phyloP scores from a whole-genome alignment of 2,113 vertebrate genomes.

The Macquaria australasica region DNA sequence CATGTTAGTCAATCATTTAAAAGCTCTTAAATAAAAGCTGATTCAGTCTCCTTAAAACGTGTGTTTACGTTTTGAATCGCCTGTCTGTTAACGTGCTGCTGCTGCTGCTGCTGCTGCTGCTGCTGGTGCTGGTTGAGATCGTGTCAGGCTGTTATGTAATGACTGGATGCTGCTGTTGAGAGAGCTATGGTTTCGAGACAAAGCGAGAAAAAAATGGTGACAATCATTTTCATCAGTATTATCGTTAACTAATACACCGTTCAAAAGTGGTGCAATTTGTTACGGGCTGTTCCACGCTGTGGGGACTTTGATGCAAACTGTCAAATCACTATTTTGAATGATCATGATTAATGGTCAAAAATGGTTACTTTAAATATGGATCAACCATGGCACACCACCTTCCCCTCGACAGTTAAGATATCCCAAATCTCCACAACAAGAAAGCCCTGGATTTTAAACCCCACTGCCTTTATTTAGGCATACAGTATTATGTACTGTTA shows the following conservation, averaged over 20 bases:
- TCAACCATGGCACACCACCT: neutral
- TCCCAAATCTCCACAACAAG: too few species aligned
- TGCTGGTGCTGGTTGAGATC: neutral
- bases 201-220: slow-evolving; percentile 25
- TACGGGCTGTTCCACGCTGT: too few species aligned
- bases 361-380: neutral
- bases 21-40: neutral
- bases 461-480: neutral
- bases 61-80: neutral
- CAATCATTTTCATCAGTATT: neutral
- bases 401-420: neutral
- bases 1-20: neutral
- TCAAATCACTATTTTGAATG: neutral
- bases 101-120: too few species aligned
- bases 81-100: neutral
- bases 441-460: too few species aligned
- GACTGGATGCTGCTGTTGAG: slow-evolving; percentile 27
- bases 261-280: too few species aligned
- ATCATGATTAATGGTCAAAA: neutral
- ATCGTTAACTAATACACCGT: neutral
- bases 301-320: neutral
- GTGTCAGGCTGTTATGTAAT: slow-evolving; percentile 36
- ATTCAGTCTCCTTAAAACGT: neutral
- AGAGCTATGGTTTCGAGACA: slow-evolving; percentile 8
- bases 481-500: neutral